Evolutionary conservation across 2,888 invertebrate species (phyloP).

Genomic region (Dione juno): DNA sequence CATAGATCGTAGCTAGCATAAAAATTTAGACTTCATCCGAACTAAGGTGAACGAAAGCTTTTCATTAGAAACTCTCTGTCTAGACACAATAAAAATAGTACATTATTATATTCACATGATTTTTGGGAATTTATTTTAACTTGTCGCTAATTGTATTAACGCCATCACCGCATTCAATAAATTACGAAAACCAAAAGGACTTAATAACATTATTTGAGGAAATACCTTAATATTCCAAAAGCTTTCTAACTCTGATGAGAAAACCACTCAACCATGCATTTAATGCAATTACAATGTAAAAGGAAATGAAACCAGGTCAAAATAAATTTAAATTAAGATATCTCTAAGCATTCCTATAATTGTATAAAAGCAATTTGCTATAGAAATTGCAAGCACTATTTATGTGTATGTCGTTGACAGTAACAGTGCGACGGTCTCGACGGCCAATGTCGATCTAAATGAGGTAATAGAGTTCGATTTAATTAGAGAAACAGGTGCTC

Average conservation of each 20-base stretch:
- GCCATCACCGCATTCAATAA: slow-evolving; percentile 31
- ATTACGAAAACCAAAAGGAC: slow-evolving; percentile 32
- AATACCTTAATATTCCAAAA: slow-evolving; percentile 44
- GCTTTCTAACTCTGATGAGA: slow-evolving; percentile 42
- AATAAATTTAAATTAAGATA: slow-evolving; percentile 40
- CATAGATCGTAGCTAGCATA: too few relatives aligned
- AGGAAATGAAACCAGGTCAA: slow-evolving; percentile 40
- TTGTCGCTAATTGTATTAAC: not conserved
- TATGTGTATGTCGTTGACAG: slow-evolving; percentile 50
- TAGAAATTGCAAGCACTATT: slow-evolving; percentile 47
- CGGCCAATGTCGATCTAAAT: slow-evolving; percentile 50
- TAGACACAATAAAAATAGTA: not conserved
- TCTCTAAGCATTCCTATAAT: slow-evolving; percentile 43
- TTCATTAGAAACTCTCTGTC: too few relatives aligned
- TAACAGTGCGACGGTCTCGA: slow-evolving; percentile 49
- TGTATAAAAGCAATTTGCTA: slow-evolving; percentile 47
- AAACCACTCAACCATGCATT: slow-evolving; percentile 40
- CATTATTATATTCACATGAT: not conserved
- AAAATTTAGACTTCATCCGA: too few relatives aligned
- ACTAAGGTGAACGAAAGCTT: too few relatives aligned
- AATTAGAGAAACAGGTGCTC: slow-evolving; percentile 51
- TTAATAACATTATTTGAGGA: slow-evolving; percentile 38
- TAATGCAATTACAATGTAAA: slow-evolving; percentile 43
- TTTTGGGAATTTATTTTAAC: not conserved
- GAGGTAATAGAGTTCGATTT: slow-evolving; percentile 50